Evolutionary conservation across 2,797 vertebrate genomes (phyloP), one percentile per base, ranked within the genome.

Genomic region (Pygocentrus nattereri): DNA sequence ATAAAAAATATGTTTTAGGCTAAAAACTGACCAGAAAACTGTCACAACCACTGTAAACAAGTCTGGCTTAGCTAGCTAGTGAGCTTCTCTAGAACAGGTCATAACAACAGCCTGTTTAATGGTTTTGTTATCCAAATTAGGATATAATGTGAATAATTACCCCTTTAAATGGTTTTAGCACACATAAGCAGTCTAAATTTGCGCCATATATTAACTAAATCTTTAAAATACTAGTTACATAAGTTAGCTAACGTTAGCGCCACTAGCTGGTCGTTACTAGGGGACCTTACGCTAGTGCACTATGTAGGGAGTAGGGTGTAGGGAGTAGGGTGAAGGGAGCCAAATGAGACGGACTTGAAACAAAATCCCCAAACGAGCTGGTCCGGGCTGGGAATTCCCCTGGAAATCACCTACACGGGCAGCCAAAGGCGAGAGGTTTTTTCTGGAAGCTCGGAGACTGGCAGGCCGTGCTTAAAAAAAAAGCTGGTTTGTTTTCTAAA

Each of bases 331-430:
- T 30, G 6, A 15, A 31, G 4, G 61, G 61, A 31, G 23, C 61
- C 16, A 31, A 31, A 19, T 62, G 61, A 62, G 27, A 62, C 61
- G 15, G 13, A 15, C 1, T 13, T 31, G 74, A 77, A 71, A 77
- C 52, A n/a, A 82, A 82, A 82, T 77, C 65, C 80, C 50, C 56
- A 71, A 77, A 71, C 56, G 70, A 82, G 71, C 67, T 47, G 34
- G 65, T 25, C 54, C 30, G 25, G 38, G 12, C 81, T 86, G 88
- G 90, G 90, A 89, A 90, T 88, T 90, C 88, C 88, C 89, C 90
- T 85, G 86, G 87, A 89, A 84, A 85, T 84, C 84, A 85, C 84
- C 82, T 82, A 81, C 75, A 19, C 68, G 30, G 25, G 25, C 50
- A 15, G 56, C 68, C 74, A 54, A 47, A 15, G 54, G 21, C 44